These are phyloP conservation scores for Cosmia trapezina DNA, from an alignment of 2,888 invertebrate species.

Conservation along the genomic window DNA sequence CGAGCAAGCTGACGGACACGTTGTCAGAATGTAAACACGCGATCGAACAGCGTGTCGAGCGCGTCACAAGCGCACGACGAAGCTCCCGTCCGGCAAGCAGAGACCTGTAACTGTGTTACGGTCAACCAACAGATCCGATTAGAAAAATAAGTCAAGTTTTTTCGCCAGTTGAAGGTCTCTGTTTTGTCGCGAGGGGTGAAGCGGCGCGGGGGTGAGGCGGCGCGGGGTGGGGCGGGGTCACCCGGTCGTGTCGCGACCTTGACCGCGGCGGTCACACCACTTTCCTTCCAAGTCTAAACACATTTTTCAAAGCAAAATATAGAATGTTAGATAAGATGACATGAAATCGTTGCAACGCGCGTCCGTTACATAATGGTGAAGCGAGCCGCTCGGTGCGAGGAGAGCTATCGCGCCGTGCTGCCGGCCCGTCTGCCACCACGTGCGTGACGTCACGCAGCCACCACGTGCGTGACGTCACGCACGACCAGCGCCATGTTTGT, in stretches of 20 bases:
- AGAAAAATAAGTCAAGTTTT: conserved; percentile 28
- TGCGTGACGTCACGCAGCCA: conserved; percentile 38
- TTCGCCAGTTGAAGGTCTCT: conserved; percentile 32
- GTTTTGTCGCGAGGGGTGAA: not conserved
- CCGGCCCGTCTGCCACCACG: conserved; percentile 5
- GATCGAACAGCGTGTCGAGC: not conserved
- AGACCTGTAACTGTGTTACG: conserved; percentile 23
- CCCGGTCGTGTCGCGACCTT: conserved; percentile 37
- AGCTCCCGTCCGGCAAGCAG: too few species aligned
- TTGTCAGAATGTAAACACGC: not conserved
- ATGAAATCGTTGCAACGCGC: conserved; percentile 38
- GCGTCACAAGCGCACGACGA: too few species aligned
- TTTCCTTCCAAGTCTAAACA: conserved; percentile 22
- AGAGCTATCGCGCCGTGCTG: conserved; percentile 33
- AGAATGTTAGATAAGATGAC: conserved; percentile 46
- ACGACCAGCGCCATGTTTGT: conserved; percentile 37
- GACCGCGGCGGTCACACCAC: conserved; percentile 30
- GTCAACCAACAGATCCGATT: conserved; percentile 41
- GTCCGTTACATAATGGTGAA: conserved; percentile 52
- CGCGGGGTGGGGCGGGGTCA: conserved; percentile 12
- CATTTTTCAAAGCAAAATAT: conserved; percentile 13
- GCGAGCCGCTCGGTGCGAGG: conserved; percentile 53
- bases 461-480: conserved; percentile 35
- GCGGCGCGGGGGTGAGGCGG: not conserved
- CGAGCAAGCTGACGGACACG: not conserved